These are phyloP conservation scores for Rhinoptilus africanus DNA, from an alignment of 2,113 vertebrate species.

Conservation along the genomic window DNA sequence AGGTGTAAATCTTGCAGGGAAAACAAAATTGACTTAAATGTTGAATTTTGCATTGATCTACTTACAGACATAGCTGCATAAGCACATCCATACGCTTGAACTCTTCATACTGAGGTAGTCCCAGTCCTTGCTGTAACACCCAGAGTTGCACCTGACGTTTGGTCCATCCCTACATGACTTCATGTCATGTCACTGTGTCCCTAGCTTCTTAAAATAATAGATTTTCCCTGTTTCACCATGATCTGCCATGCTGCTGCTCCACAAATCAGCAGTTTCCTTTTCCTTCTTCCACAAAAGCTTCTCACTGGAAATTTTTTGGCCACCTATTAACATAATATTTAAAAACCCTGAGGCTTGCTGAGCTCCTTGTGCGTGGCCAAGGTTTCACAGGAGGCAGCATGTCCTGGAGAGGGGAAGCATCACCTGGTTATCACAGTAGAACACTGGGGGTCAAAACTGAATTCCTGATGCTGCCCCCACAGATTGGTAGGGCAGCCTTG, in stretches of 20 bases:
- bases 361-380: neutral
- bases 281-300: neutral
- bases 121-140: neutral
- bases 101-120: neutral
- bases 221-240: neutral
- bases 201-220: neutral
- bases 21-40: neutral
- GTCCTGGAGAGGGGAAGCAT: neutral
- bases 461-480: neutral
- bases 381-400: neutral
- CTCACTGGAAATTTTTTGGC: neutral
- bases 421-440: neutral
- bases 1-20: neutral
- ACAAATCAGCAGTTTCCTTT: neutral
- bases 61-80: fast-evolving
- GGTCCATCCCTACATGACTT: neutral
- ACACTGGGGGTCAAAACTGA: neutral
- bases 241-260: neutral
- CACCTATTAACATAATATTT: neutral
- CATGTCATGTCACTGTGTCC: fast-evolving
- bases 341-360: neutral
- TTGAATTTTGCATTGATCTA: neutral
- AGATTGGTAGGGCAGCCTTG: neutral
- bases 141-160: neutral
- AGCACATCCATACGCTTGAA: neutral